A percentile compares a stretch with the other conserved stretches of the same genome.
These are phyloP conservation scores for Etia nguti DNA, from an alignment of 2,113 vertebrate species.

Conservation along the genomic window DNA sequence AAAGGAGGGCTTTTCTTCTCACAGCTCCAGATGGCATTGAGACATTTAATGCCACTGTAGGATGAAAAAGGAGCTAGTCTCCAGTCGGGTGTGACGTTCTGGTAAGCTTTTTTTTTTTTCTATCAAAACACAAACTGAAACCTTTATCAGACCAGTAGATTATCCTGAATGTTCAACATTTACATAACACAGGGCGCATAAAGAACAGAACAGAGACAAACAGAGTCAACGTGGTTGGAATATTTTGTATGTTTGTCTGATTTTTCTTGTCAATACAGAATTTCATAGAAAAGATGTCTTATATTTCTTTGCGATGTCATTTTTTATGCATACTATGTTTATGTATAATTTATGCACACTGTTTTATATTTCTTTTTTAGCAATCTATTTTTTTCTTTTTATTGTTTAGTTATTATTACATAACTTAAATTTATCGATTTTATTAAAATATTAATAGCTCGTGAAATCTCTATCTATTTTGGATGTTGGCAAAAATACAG, in stretches of 20 bases:
- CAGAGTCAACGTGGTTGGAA: not conserved
- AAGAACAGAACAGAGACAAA: not conserved
- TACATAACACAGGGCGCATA: not conserved
- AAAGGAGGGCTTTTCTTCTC: constrained; percentile 20
- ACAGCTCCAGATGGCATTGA: constrained; percentile 61
- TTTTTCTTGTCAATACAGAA: not conserved
- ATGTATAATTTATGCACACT: not conserved
- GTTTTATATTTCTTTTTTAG: not conserved
- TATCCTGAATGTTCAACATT: constrained; percentile 2
- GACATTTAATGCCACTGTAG: constrained; percentile 54
- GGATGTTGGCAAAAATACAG: not conserved
- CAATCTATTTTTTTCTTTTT: not conserved
- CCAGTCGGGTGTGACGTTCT: constrained; percentile 10
- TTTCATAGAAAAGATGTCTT: not conserved
- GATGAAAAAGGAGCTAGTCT: constrained; percentile 39
- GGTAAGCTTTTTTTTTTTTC: constrained; percentile 23
- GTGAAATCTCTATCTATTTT: not conserved
- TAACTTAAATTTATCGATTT: not conserved
- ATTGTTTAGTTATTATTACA: not conserved
- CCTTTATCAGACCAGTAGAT: constrained; percentile 11
- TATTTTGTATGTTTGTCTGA: not conserved
- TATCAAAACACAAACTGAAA: constrained; percentile 42
- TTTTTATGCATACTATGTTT: not conserved
- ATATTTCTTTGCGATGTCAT: not conserved
- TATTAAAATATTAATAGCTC: not conserved